A percentile compares a stretch with the other conserved stretches of the same genome.
phyloP scores from a whole-genome alignment of 2,888 invertebrate species.

The Embidobia sp. region DNA sequence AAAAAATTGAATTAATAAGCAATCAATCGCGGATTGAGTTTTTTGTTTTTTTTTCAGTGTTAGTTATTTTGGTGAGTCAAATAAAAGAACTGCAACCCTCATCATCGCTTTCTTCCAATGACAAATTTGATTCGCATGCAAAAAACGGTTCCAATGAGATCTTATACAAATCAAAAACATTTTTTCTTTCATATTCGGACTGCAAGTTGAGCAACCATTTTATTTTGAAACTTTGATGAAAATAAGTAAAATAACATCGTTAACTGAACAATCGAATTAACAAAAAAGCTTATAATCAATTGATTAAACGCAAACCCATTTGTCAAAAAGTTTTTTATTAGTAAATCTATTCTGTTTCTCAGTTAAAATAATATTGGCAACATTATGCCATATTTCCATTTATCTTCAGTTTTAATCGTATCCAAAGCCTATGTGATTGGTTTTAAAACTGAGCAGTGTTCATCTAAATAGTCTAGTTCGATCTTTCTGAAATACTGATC shows the following conservation, averaged over 20 bases:
- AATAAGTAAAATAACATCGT: constrained; percentile 6
- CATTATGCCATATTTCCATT: neutral
- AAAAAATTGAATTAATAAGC: neutral
- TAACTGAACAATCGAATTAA: neutral
- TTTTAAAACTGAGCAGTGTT: constrained; percentile 7
- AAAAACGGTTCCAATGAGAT: neutral
- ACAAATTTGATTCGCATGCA: neutral
- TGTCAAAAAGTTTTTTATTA: too few relatives aligned
- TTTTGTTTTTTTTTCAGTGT: neutral
- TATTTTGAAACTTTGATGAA: constrained; percentile 3
- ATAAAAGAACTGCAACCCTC: neutral
- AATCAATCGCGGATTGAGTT: neutral
- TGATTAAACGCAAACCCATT: too few relatives aligned
- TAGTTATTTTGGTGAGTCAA: neutral
- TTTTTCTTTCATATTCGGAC: neutral
- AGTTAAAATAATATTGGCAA: too few relatives aligned
- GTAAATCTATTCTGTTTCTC: too few relatives aligned
- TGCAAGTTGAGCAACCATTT: neutral
- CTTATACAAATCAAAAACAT: neutral
- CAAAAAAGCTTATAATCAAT: constrained; percentile 2
- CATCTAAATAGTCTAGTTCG: constrained; percentile 6
- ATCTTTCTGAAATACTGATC: neutral
- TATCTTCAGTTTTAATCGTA: neutral
- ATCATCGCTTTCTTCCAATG: neutral
- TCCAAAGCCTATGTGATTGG: constrained; percentile 12